Conservation (phyloP, 37 sponge, comb jelly and placozoan genomes). For the Sycon ciliatum region DNA sequence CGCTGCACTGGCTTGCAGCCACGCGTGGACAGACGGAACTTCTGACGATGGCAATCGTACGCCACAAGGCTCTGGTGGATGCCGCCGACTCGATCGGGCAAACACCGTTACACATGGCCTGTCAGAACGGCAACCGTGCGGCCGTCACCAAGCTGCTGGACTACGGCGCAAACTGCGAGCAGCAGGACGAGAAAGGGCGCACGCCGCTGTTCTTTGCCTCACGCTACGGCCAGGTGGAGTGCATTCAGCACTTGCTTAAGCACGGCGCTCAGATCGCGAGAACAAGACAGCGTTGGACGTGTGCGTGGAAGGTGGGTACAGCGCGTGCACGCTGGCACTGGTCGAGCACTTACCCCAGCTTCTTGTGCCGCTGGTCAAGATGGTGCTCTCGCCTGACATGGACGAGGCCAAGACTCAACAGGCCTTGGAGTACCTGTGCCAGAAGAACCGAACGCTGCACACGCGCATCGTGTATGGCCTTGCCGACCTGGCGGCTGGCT, state of each 20-base stretch:
- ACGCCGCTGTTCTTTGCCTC: constrained; percentile 75
- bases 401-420: constrained; percentile 43
- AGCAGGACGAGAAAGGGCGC: constrained; percentile 47
- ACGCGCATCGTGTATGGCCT: no score
- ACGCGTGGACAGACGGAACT: constrained; percentile 82
- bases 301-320: constrained; percentile 55
- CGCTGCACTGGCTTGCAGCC: constrained; percentile 90
- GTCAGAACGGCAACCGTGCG: constrained; percentile 70
- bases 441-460: no score
- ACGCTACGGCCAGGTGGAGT: constrained; percentile 67
- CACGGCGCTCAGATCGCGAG: constrained; percentile 41
- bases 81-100: constrained; percentile 74
- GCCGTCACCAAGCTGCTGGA: constrained; percentile 45
- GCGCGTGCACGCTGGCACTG: constrained; percentile 39
- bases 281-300: constrained; percentile 54
- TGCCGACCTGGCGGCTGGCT: no score
- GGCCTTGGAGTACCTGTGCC: no score
- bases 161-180: constrained; percentile 53
- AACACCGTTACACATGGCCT: constrained; percentile 73
- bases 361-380: constrained; percentile 28
- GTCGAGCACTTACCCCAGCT: constrained; percentile 40
- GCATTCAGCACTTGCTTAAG: constrained; percentile 44
- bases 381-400: constrained; percentile 26
- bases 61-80: constrained; percentile 60
- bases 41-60: no score